phyloP scores from a whole-genome alignment of 1,140 invertebrate genomes.

The Hydropsyche tenuis region DNA sequence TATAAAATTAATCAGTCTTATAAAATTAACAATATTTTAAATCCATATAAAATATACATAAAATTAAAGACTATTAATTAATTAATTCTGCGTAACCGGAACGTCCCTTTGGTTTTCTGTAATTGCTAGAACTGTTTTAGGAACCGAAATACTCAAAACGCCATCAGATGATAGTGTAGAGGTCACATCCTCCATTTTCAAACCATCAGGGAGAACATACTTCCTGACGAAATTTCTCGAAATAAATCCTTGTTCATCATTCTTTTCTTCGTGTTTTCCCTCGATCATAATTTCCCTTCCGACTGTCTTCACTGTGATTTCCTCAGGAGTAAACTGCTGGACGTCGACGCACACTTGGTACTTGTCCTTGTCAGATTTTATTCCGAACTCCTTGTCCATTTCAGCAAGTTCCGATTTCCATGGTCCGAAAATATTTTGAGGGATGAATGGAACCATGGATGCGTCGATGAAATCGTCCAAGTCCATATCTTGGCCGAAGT shows the following conservation, averaged over 20 bases:
- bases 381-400: too few relatives aligned
- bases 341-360: slow-evolving; percentile 71
- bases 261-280: slow-evolving; percentile 73
- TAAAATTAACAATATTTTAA: too few relatives aligned
- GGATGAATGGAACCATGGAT: not conserved
- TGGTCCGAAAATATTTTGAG: slow-evolving; percentile 13
- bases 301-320: slow-evolving; percentile 77
- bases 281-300: slow-evolving; percentile 71
- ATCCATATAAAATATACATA: too few relatives aligned
- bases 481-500: not conserved
- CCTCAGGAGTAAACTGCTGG: slow-evolving; percentile 74
- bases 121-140: slow-evolving; percentile 57
- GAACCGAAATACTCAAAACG: slow-evolving; percentile 72
- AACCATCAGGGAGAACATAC: slow-evolving; percentile 69
- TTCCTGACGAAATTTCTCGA: slow-evolving; percentile 75
- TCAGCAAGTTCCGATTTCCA: slow-evolving; percentile 33
- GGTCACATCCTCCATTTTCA: slow-evolving; percentile 69
- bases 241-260: slow-evolving; percentile 67
- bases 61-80: too few relatives aligned
- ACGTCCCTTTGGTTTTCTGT: slow-evolving; percentile 58
- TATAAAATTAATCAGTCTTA: too few relatives aligned
- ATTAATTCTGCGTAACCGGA: slow-evolving; percentile 50
- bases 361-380: slow-evolving; percentile 51
- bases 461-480: slow-evolving; percentile 59
- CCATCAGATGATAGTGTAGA: slow-evolving; percentile 76